phyloP scores from a whole-genome alignment of 2,113 vertebrate genomes.

The Pomatostomus ruficeps region DNA sequence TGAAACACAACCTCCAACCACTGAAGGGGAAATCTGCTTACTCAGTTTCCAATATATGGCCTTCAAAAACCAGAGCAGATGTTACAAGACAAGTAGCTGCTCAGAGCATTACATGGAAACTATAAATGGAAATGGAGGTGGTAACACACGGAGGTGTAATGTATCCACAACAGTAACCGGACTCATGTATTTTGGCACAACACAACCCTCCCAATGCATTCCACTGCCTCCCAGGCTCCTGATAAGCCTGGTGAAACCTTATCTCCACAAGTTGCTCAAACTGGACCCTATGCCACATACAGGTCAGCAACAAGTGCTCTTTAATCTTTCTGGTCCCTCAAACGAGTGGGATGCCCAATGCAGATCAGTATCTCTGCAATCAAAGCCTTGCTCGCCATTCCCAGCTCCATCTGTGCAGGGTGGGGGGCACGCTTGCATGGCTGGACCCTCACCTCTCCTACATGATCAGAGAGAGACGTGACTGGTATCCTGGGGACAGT shows the following conservation, averaged over 20 bases:
- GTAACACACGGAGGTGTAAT: too few species aligned
- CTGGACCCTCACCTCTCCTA: not conserved
- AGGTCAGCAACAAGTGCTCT: not conserved
- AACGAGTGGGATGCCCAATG: not conserved
- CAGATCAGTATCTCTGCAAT: not conserved
- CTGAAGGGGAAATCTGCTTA: not conserved
- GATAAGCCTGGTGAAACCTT: not conserved
- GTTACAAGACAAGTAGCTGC: not conserved
- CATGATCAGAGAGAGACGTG: accelerated
- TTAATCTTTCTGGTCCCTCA: not conserved
- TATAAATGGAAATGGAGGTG: not conserved
- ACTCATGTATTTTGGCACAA: not conserved
- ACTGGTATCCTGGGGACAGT: not conserved
- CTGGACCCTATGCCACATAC: too few species aligned
- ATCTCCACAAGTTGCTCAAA: not conserved
- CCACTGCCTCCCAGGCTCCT: not conserved
- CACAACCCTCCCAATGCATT: not conserved
- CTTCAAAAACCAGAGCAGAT: not conserved
- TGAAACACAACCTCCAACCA: not conserved
- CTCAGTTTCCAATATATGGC: not conserved
- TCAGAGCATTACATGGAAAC: not conserved
- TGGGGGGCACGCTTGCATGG: too few species aligned
- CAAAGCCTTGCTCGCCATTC: not conserved
- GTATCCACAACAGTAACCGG: not conserved
- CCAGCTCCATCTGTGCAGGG: not conserved